Base-by-base conservation (phyloP, 2,113 vertebrate species). In the Axis porcinus region DNA sequence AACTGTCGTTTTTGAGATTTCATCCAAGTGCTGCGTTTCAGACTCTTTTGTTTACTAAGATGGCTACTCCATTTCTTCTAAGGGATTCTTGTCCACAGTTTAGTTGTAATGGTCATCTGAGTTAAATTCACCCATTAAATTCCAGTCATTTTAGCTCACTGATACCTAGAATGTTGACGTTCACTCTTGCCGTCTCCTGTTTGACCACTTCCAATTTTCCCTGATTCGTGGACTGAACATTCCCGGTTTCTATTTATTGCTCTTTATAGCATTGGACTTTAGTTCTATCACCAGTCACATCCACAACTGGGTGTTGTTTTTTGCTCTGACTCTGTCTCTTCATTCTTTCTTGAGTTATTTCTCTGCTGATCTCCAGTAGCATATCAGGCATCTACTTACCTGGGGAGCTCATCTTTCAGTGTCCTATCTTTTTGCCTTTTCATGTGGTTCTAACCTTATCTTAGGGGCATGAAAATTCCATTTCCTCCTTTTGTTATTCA, bases 21-120 rank as follows among this genome's bases (percentile, higher is more conserved):
- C 64, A 36, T 36, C 19, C 17, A 70, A 70, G 9, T 70, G 36
- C 11, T 23, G 2, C 9, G 6, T 36, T 70, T 70, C 0, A 0
- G 64, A 70, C n/a, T 36, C 4, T 11, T 33, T 64, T 3, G 33
- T 70, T 23, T 36, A 70, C 17, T 36, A 12, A 23, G 54, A 36
- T 23, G 64, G n/a, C 19, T 70, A 36, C 64, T 36, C n/a, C 64
- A 70, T 70, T 70, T 70, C 19, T 70, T 70, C 64, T 70, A 36
- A 70, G 19, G 17, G 4, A 70, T 36, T 70, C 64, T 36, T 70
- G n/a, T 9, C 19, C n/a, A 70, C 19, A 70, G 5, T 70, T 23
- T 70, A 40, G n/a, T 23, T 40, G 23, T 23, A 70, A 70, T 23
- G 67, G 67, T 70, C n/a, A 70, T 70, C n/a, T 70, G n/a, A 70